Conservation (phyloP, 2,113 vertebrate genomes). For the Jaculus jaculus region DNA sequence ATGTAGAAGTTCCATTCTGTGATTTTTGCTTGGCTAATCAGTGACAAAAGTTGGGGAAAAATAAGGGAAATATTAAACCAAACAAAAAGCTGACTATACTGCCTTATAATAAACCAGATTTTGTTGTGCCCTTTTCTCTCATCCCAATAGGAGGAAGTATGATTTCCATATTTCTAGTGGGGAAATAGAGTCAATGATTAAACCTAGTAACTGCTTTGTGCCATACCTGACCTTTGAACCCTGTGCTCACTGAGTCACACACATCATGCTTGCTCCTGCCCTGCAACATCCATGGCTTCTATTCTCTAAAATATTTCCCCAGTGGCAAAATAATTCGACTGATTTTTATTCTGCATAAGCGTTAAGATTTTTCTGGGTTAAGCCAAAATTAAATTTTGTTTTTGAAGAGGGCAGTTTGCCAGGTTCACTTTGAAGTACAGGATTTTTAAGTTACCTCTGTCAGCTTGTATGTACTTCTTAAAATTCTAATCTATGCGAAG, state of each 20-base stretch:
- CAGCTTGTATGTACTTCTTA: background rate
- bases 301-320: background rate
- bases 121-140: background rate
- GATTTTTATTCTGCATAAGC: conserved; percentile 13
- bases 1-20: conserved; percentile 39
- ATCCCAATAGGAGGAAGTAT: background rate
- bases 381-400: conserved; percentile 51
- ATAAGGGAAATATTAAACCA: conserved; percentile 1
- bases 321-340: background rate
- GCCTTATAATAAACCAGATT: background rate
- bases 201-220: background rate
- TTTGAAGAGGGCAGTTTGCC: conserved; percentile 13
- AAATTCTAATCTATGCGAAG: background rate
- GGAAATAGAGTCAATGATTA: background rate
- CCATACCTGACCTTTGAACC: background rate
- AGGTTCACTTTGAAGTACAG: conserved; percentile 38
- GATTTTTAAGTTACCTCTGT: conserved; percentile 2
- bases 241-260: background rate
- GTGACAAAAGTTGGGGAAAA: background rate
- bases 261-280: background rate
- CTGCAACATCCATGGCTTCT: background rate
- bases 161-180: background rate
- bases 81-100: background rate
- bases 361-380: conserved; percentile 16
- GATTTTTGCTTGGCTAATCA: conserved; percentile 57